These are phyloP conservation scores for Tragelaphus oryx DNA, from an alignment of 2,797 vertebrate genomes.

Conservation along the genomic window DNA sequence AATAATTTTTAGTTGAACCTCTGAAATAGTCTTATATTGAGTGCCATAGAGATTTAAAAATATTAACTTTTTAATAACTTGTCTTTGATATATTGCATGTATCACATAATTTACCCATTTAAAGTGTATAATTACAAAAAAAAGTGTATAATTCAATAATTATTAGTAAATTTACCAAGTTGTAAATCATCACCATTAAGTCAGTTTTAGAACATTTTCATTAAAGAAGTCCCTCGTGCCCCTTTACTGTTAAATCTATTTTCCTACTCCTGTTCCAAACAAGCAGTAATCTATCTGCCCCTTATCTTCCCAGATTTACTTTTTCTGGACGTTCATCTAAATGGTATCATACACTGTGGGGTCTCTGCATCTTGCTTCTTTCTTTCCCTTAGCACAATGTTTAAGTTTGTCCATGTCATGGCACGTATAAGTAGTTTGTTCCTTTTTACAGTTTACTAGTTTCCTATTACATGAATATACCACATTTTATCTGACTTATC, in stretches of 20 bases:
- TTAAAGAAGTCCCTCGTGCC: not conserved
- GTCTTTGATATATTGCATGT: not conserved
- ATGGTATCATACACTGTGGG: not conserved
- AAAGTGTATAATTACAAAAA: not conserved
- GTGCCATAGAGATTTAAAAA: not conserved
- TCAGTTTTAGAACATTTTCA: not conserved
- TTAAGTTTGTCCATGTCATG: not conserved
- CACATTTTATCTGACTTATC: not conserved
- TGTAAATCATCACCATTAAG: not conserved
- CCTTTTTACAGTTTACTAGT: not conserved
- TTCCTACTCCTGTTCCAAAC: not conserved
- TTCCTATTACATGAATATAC: not conserved
- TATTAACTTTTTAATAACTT: not conserved
- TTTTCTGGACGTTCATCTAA: not conserved
- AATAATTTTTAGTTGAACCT: not conserved
- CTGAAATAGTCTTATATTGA: not conserved
- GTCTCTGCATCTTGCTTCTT: not conserved
- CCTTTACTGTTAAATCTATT: not conserved
- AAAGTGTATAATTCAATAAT: not conserved
- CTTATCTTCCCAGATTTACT: not conserved
- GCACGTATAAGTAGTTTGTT: not conserved
- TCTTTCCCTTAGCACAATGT: not conserved
- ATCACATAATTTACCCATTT: not conserved
- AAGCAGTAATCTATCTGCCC: not conserved
- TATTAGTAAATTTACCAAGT: not conserved